Base-by-base conservation (phyloP, 2,113 vertebrate genomes). In the Oreotrochilus melanogaster region DNA sequence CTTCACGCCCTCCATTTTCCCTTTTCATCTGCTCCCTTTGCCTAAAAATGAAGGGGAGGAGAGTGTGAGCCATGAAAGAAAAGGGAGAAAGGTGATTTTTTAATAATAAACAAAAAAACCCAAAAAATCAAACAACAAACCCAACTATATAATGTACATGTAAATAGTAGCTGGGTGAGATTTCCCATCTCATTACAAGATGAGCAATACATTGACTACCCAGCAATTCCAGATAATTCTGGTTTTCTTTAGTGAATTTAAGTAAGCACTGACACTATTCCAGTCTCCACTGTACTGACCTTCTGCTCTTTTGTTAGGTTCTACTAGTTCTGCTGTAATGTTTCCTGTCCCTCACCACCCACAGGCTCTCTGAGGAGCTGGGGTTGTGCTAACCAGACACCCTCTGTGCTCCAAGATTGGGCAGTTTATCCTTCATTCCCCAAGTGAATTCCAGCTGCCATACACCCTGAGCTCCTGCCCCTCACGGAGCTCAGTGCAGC, bases 1-100 rank as follows among this genome's bases (percentile, higher is more conserved):
- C 97, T 6, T 61, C 45, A 30, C 92, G 98, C 14, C 98, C 98
- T 51, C 93, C 95, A 0, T 98, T 99, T 71, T 91, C 97, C 95
- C 81, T 96, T 89, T 97, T 98, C 99, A 99, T 99, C 95, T 99
- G 98, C 11, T 98, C 98, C 87, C 98, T 99, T 97, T 99, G 98
- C 99, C 99, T 99, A 69, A 76, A 86, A 84, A 91, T 15, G 5
- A 70, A 83, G 45, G 10, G 14, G 10, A 65, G 24, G 28, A 65
- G 30, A 62, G 16, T 2, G 5, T 80, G 18, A 92, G 13, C 22
- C 45, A 0, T 15, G 11, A 45, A 79, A 88, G 35, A 71, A 82
- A 81, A 58, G 6, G 18, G 10, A 64, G 39, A 64, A 75, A 42
- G 9, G 11, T 1, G 2, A 7, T 48, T 45, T 39, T 39, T 39